Conservation (phyloP, 2,113 vertebrate species). For the Tor tambroides region DNA sequence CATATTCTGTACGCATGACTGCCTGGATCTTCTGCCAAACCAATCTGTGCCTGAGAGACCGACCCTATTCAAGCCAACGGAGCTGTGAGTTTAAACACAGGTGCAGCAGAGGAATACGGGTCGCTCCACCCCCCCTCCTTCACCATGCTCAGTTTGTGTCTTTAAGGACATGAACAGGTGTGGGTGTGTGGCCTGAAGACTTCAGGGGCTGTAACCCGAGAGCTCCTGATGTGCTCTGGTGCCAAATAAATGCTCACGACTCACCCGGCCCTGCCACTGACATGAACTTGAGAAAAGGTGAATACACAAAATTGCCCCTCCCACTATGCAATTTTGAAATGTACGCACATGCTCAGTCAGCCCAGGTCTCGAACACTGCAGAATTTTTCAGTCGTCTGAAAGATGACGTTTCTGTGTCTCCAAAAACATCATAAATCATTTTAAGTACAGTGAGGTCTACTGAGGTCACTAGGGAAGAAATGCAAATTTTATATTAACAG, state of each 20-base stretch:
- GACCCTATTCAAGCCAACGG: constrained; percentile 48
- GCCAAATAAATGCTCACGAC: constrained; percentile 75
- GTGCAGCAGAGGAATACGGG: constrained; percentile 9
- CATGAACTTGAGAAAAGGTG: constrained; percentile 81
- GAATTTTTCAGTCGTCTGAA: constrained; percentile 1
- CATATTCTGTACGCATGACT: constrained; percentile 44
- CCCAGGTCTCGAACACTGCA: constrained; percentile 17
- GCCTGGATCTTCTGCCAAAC: constrained; percentile 52
- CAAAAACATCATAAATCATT: not conserved
- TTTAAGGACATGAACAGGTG: constrained; percentile 66
- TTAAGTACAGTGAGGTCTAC: not conserved
- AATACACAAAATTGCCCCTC: constrained; percentile 67
- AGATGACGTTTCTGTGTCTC: not conserved
- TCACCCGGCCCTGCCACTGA: constrained; percentile 68
- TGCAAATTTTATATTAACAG: not conserved
- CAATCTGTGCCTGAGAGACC: not conserved
- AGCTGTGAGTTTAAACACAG: constrained; percentile 56
- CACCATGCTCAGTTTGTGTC: constrained; percentile 38
- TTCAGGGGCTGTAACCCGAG: constrained; percentile 74
- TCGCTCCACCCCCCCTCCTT: not conserved
- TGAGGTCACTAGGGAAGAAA: not conserved
- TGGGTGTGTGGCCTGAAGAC: constrained; percentile 59
- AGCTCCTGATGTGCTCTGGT: constrained; percentile 67
- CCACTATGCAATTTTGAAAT: constrained; percentile 73
- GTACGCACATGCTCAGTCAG: constrained; percentile 66